A percentile compares a stretch with the other conserved stretches of the same genome.
Conservation (phyloP, 2,797 vertebrate species). For the Sciaenops ocellatus region DNA sequence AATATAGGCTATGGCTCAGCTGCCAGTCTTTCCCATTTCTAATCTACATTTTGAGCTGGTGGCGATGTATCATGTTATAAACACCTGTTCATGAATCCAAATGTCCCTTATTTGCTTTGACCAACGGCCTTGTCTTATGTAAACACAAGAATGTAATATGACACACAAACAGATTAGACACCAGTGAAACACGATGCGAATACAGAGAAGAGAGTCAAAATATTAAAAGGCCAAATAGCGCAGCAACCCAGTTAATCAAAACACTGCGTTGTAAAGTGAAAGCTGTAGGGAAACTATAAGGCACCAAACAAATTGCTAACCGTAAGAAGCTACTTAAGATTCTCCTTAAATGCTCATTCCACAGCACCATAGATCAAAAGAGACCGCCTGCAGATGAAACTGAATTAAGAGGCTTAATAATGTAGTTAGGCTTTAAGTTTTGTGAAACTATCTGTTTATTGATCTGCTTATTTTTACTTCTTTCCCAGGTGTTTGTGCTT, state of each 20-base stretch:
- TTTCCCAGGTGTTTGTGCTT: slow-evolving; percentile 93
- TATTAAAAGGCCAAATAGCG: too few species aligned
- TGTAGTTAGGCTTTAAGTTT: background rate
- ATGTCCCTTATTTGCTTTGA: background rate
- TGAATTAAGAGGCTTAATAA: background rate
- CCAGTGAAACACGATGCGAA: background rate
- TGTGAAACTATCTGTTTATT: background rate
- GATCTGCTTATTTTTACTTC: too few species aligned
- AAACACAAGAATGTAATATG: background rate
- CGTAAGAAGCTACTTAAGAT: too few species aligned
- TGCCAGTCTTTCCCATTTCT: background rate
- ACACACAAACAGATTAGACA: background rate
- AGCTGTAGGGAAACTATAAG: too few species aligned
- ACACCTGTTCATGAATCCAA: background rate
- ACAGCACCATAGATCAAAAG: too few species aligned
- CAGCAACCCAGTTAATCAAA: too few species aligned
- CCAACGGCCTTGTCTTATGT: background rate
- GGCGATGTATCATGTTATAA: background rate
- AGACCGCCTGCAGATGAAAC: too few species aligned
- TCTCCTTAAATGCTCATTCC: background rate
- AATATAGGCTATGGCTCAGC: background rate
- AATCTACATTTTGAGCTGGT: background rate
- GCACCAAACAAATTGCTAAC: too few species aligned
- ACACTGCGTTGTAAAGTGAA: too few species aligned
- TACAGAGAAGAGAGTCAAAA: background rate